Evolutionary conservation across 2,113 vertebrate species (phyloP).

Genomic region (western clawed frog (Xenopus tropicalis)): DNA sequence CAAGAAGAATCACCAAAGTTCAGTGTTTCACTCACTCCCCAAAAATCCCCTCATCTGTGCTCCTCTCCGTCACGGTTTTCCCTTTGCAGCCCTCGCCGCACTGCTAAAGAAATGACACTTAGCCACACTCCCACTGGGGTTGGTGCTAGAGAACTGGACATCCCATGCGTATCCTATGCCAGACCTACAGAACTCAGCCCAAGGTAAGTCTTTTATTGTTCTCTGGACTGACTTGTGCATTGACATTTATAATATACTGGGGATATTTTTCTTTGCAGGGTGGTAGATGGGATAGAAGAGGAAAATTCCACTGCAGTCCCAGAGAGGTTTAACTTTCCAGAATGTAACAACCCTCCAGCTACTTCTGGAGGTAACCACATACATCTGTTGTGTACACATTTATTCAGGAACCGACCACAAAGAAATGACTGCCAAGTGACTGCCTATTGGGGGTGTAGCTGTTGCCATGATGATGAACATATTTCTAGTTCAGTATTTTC

Average conservation of each 20-base stretch:
- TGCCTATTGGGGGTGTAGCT: too few relatives aligned
- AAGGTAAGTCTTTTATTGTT: constrained; percentile 47
- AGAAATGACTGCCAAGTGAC: too few relatives aligned
- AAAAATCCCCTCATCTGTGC: constrained; percentile 47
- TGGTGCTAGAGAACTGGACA: constrained; percentile 12
- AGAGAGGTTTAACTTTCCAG: constrained; percentile 57
- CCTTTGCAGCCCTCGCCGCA: constrained; percentile 47
- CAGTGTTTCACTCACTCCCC: constrained; percentile 7
- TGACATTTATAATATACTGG: background rate
- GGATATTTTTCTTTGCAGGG: constrained; percentile 40
- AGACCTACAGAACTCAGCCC: constrained; percentile 62
- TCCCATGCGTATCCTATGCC: constrained; percentile 51
- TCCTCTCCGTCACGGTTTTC: constrained; percentile 49
- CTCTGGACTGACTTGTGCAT: background rate
- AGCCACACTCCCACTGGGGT: constrained; percentile 6
- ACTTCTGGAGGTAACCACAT: constrained; percentile 52
- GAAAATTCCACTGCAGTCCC: constrained; percentile 56
- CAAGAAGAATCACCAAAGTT: background rate
- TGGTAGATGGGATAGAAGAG: constrained; percentile 62
- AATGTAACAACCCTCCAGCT: constrained; percentile 56
- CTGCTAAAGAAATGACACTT: constrained; percentile 16
- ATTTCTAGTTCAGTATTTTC: too few relatives aligned
- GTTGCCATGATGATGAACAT: too few relatives aligned
- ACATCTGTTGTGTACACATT: background rate
- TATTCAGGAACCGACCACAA: background rate